These are phyloP conservation scores for Aepyceros melampus DNA, from an alignment of 2,113 vertebrate species.

Conservation along the genomic window DNA sequence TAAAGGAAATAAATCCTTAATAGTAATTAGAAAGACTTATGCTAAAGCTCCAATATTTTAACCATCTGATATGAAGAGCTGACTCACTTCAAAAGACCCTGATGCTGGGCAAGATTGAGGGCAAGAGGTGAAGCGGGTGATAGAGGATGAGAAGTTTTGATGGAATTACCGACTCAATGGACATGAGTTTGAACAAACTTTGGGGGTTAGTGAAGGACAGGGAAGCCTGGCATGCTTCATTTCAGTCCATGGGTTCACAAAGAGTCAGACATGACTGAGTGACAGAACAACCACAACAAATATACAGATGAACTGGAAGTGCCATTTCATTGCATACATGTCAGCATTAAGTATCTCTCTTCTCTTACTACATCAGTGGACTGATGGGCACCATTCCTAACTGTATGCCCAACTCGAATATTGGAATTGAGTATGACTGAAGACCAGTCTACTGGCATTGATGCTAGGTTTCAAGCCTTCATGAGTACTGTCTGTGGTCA, in stretches of 20 bases:
- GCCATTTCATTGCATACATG: not conserved
- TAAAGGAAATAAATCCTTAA: not conserved
- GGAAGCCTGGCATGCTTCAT: not conserved
- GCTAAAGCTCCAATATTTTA: not conserved
- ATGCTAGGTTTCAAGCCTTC: not conserved
- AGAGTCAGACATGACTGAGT: not conserved
- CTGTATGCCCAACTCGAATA: not conserved
- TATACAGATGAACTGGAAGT: not conserved
- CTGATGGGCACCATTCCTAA: not conserved
- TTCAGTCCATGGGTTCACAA: not conserved
- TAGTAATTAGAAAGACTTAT: not conserved
- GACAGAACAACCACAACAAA: not conserved
- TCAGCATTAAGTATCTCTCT: not conserved
- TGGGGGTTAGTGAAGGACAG: not conserved
- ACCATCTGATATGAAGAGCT: not conserved
- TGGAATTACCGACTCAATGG: not conserved
- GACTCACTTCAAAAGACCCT: not conserved
- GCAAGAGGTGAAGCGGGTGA: not conserved
- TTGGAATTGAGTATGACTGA: not conserved
- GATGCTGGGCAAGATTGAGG: not conserved
- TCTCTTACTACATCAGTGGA: not conserved
- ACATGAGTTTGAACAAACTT: not conserved
- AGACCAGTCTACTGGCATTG: not conserved
- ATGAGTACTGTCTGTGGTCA: not conserved
- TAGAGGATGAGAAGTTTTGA: not conserved